Percentiles rank a stretch among this genome's conserved stretches.
phyloP scores from a whole-genome alignment of 2,797 vertebrate genomes.

The Chloroceryle amazona region DNA sequence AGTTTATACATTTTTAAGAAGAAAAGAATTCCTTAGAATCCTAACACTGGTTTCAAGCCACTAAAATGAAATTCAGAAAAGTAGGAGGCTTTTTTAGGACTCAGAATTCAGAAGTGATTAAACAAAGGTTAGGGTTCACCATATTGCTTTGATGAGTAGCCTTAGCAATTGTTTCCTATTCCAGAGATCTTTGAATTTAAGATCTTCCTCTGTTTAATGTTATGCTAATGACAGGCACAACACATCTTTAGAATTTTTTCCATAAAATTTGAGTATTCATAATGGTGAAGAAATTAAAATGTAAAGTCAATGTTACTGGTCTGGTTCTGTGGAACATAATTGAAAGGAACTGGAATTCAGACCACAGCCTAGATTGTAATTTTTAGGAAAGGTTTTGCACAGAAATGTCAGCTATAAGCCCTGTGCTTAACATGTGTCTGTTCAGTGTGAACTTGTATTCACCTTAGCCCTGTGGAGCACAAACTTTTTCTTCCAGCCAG shows the following conservation, averaged over 20 bases:
- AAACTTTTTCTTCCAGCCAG: constrained; percentile 74
- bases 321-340: background rate
- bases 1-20: background rate
- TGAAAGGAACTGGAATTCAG: constrained; percentile 2
- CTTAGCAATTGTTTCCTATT: constrained; percentile 14
- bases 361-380: constrained; percentile 32
- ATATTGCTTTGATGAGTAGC: background rate
- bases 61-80: background rate
- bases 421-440: constrained; percentile 46
- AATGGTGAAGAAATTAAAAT: constrained; percentile 59
- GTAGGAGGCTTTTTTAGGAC: background rate
- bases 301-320: background rate
- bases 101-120: background rate
- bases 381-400: constrained; percentile 44
- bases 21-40: background rate
- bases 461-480: constrained; percentile 51
- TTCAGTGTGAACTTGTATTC: constrained; percentile 68
- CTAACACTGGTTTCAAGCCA: background rate
- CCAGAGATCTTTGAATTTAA: constrained; percentile 9
- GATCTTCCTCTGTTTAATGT: constrained; percentile 21
- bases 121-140: background rate
- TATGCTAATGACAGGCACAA: constrained; percentile 20
- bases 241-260: background rate
- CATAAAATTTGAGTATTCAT: constrained; percentile 7
- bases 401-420: constrained; percentile 39